Conservation (phyloP, 2,113 vertebrate genomes). For the Cryptotis parvus region DNA sequence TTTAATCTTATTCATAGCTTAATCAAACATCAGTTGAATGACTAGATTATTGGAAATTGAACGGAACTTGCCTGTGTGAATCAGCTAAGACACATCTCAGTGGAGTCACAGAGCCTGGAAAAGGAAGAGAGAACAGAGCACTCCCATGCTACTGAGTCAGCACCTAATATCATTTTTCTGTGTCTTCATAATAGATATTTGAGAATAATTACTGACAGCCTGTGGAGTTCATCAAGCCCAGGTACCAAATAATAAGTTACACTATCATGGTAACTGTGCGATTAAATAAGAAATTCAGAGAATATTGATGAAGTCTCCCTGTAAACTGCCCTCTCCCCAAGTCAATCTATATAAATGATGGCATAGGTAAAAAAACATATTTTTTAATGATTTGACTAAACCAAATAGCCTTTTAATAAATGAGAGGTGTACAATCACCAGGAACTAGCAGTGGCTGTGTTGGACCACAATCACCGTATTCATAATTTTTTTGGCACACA, state of each 20-base stretch:
- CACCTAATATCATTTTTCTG: constrained; percentile 76
- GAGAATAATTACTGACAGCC: constrained; percentile 84
- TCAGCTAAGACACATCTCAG: constrained; percentile 77
- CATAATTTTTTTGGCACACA: constrained; percentile 52
- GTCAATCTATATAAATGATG: constrained; percentile 81
- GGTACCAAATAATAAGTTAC: constrained; percentile 83
- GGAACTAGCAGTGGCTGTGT: constrained; percentile 49
- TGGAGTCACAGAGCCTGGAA: constrained; percentile 63
- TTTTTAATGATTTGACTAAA: constrained; percentile 74
- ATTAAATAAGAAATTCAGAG: constrained; percentile 83
- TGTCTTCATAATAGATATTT: constrained; percentile 80
- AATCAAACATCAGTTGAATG: constrained; percentile 67
- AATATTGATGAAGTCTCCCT: constrained; percentile 63
- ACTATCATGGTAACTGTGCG: constrained; percentile 74
- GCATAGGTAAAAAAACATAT: constrained; percentile 75
- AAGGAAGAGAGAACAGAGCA: background rate
- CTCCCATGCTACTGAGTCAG: constrained; percentile 69
- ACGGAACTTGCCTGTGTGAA: constrained; percentile 80
- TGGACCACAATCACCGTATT: constrained; percentile 64
- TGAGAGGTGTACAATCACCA: constrained; percentile 59
- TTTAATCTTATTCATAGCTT: constrained; percentile 81
- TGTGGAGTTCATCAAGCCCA: constrained; percentile 80
- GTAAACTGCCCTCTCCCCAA: background rate
- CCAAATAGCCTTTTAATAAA: constrained; percentile 82
- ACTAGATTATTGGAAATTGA: constrained; percentile 84